A percentile compares a stretch with the other conserved stretches of the same genome.
These are phyloP conservation scores for Pygocentrus nattereri DNA, from an alignment of 2,797 vertebrate genomes.

Conservation along the genomic window DNA sequence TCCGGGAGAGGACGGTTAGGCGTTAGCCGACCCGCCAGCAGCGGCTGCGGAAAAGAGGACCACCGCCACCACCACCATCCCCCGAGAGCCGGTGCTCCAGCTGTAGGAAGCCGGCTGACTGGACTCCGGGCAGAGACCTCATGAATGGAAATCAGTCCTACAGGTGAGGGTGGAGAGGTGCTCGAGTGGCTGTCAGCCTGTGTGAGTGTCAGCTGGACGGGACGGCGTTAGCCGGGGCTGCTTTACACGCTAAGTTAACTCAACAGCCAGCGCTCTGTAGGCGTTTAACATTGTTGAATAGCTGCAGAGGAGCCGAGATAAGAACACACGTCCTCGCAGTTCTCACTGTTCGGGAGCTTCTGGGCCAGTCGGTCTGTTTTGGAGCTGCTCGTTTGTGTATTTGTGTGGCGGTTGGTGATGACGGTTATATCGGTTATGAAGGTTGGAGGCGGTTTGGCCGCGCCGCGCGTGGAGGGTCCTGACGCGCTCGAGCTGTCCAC, in stretches of 20 bases:
- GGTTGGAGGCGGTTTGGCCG: constrained; percentile 18
- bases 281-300: no score
- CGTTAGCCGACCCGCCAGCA: constrained; percentile 17
- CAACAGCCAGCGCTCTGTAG: not conserved
- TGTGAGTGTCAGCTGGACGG: not conserved
- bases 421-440: not conserved
- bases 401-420: constrained; percentile 18
- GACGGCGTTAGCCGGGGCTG: no score
- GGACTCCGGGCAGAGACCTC: constrained; percentile 85
- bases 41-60: constrained; percentile 19
- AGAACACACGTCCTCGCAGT: not conserved
- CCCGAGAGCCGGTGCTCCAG: constrained; percentile 43
- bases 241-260: no score
- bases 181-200: not conserved
- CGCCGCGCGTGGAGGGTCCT: constrained; percentile 51
- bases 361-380: not conserved
- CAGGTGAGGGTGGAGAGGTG: constrained; percentile 78
- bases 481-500: constrained; percentile 59
- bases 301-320: not conserved
- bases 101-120: constrained; percentile 70
- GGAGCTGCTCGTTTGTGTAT: not conserved
- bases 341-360: not conserved
- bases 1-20: not conserved
- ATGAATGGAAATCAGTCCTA: constrained; percentile 99
- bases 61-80: not conserved